Conservation (phyloP, 2,888 invertebrate genomes). For the Morpho helenor region DNA sequence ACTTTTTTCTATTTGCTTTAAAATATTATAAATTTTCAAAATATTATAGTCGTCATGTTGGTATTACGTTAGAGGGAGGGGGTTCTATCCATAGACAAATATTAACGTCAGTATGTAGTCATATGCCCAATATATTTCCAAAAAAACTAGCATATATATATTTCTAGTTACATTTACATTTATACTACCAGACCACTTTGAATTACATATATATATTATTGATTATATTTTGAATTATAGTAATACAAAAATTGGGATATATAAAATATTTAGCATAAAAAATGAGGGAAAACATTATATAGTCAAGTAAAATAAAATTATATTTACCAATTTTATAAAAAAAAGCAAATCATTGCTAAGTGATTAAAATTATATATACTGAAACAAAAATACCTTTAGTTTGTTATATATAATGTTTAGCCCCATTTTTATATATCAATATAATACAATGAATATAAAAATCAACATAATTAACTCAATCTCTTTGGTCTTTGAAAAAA, state of each 20-base stretch:
- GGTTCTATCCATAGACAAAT: too few relatives aligned
- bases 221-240: not conserved
- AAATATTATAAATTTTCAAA: too few relatives aligned
- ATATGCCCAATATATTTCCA: not conserved
- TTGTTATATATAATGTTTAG: not conserved
- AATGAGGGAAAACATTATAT: not conserved
- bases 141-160: slow-evolving; percentile 9
- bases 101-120: not conserved
- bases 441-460: not conserved
- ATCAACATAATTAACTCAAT: not conserved
- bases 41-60: too few relatives aligned
- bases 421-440: not conserved
- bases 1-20: too few relatives aligned
- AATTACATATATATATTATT: slow-evolving; percentile 12
- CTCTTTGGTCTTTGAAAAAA: not conserved
- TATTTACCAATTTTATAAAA: too few relatives aligned
- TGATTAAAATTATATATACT: too few relatives aligned
- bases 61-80: too few relatives aligned
- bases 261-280: not conserved
- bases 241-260: slow-evolving; percentile 5
- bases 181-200: slow-evolving; percentile 18
- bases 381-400: too few relatives aligned
- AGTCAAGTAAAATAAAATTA: too few relatives aligned
- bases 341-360: too few relatives aligned
- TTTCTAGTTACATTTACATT: slow-evolving; percentile 16